Conservation (phyloP, 2,888 invertebrate species). For the Brachyptera putata region DNA sequence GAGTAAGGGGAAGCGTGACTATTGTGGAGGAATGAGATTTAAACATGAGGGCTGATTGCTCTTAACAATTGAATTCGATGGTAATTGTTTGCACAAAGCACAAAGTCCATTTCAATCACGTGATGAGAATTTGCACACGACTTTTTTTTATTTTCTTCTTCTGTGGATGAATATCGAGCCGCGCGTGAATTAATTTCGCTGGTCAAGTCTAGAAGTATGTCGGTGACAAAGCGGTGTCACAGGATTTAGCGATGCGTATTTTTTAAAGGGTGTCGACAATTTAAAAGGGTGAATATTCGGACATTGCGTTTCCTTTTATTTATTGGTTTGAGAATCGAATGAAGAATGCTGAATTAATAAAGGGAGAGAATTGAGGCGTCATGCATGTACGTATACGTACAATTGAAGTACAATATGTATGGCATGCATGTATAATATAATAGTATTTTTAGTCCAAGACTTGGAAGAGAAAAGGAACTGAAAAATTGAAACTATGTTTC, state of each 20-base stretch:
- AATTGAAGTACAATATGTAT: too few relatives aligned
- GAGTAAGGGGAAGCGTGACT: background rate
- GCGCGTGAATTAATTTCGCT: background rate
- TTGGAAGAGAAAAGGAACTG: too few relatives aligned
- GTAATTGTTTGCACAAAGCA: conserved; percentile 16
- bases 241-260: background rate
- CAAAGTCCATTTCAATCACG: background rate
- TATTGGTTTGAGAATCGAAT: too few relatives aligned
- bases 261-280: background rate
- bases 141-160: too few relatives aligned
- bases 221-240: background rate
- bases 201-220: background rate
- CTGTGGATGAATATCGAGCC: too few relatives aligned
- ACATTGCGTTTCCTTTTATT: too few relatives aligned
- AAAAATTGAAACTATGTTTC: too few relatives aligned
- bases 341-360: too few relatives aligned
- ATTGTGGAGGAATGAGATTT: conserved; percentile 5
- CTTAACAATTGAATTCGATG: conserved; percentile 14
- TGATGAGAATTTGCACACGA: conserved; percentile 6
- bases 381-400: too few relatives aligned
- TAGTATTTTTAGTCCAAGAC: too few relatives aligned
- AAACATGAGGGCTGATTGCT: conserved; percentile 11
- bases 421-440: too few relatives aligned
- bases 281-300: background rate
- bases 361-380: too few relatives aligned